These are phyloP conservation scores for sheep (Ovis aries) DNA, from an alignment of 2,113 vertebrate species.

Conservation along the genomic window ARS-UI_Ramb_v3.0 NC_056068.1:2756001-2756500, in stretches of 20 bases:
- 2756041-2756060: too few relatives aligned
- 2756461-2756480: too few relatives aligned
- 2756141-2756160: not conserved
- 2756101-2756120: not conserved
- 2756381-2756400: not conserved
- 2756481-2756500: accelerated
- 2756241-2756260: not conserved
- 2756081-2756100: not conserved
- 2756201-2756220: not conserved
- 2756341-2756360: not conserved
- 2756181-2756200: not conserved
- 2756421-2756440: accelerated
- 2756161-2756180: not conserved
- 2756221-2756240: not conserved
- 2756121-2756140: not conserved
- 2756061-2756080: too few relatives aligned
- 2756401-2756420: not conserved
- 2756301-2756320: not conserved
- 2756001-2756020: too few relatives aligned
- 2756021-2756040: too few relatives aligned
- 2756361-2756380: not conserved
- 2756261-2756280: not conserved
- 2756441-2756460: too few relatives aligned
- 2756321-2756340: not conserved
- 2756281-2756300: not conserved